These are phyloP conservation scores for Ancistrus triradiatus DNA, from an alignment of 2,113 vertebrate species.

Conservation along the genomic window DNA sequence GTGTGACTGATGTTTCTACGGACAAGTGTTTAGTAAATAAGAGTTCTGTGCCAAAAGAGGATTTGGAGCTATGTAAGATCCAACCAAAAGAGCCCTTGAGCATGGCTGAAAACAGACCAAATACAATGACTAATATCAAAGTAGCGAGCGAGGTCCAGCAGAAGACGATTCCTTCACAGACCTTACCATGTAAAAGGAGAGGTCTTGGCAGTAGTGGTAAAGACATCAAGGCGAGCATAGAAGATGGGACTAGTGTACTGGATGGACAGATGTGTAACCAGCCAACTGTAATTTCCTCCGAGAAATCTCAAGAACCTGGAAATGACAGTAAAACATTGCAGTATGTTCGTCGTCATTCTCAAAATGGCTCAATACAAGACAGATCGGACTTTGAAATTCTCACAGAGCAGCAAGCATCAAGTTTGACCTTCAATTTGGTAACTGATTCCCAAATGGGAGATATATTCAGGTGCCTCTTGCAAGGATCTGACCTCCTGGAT, in stretches of 20 bases:
- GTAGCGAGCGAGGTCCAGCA: not conserved
- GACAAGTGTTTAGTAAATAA: constrained; percentile 15
- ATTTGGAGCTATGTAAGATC: constrained; percentile 22
- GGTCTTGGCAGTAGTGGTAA: constrained; percentile 73
- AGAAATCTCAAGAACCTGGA: no score
- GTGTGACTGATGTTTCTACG: constrained; percentile 57
- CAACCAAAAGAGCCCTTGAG: constrained; percentile 49
- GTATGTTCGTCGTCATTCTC: constrained; percentile 48
- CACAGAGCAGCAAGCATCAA: constrained; percentile 88
- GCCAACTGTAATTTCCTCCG: not conserved
- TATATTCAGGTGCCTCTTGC: constrained; percentile 92
- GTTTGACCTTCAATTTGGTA: constrained; percentile 90
- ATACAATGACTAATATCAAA: no score
- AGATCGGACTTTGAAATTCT: constrained; percentile 86
- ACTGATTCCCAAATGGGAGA: constrained; percentile 97
- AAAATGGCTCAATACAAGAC: constrained; percentile 57
- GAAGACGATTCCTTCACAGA: not conserved
- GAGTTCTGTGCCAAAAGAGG: constrained; percentile 45
- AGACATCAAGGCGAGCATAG: constrained; percentile 62
- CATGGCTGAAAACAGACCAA: constrained; percentile 19
- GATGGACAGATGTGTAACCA: not conserved
- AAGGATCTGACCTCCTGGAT: constrained; percentile 87
- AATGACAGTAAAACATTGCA: constrained; percentile 49
- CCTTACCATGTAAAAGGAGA: constrained; percentile 46
- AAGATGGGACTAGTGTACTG: constrained; percentile 34